Evolutionary conservation across 1,140 invertebrate genomes (phyloP), one percentile per base, ranked within the genome.

Genomic region (Zophobas atratus): DNA sequence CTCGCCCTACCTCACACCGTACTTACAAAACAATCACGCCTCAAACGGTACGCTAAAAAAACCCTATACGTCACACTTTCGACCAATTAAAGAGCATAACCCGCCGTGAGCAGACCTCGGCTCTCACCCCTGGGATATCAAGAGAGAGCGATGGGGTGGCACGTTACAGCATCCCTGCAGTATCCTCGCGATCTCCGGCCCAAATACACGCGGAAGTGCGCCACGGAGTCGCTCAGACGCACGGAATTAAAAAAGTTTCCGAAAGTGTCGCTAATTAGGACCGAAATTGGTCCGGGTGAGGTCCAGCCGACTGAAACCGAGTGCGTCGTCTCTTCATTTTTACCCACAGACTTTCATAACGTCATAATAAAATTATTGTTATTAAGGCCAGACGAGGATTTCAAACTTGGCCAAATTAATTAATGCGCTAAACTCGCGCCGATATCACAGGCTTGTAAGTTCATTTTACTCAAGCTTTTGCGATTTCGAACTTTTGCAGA

Each of bases 91-190:
- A 67, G 60, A 67, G 60, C 60, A 43, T 67, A 67, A 33, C 60
- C 39, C 60, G n/a, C 67, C 57, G 73, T 77, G 78, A 77, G 70
- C 70, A 70, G 70, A 79, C 78, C 78, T 79, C 76, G 70, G 72
- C 63, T 74, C 67, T 70, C 75, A 77, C 70, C 75, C 78, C 78
- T 71, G 67, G 78, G 67, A 76, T 77, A 55, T 53, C 49, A 79
- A 63, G 53, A 73, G 55, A 57, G 55, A 57, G 48, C 49, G 75
- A 77, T 72, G 51, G 72, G 76, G 57, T 80, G 60, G 76, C 79
- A 80, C 67, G 77, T 75, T 80, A 78, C 79, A 80, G 77, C 79
- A 78, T 80, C 79, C 79, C 79, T 80, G 79, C 79, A 80, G 79
- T 80, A 78, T 78, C 70, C 73, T 74, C 79, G 79, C 79, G 79